Evolutionary conservation across 2,113 vertebrate species (phyloP).

Genomic region (Melanocharis versteri): DNA sequence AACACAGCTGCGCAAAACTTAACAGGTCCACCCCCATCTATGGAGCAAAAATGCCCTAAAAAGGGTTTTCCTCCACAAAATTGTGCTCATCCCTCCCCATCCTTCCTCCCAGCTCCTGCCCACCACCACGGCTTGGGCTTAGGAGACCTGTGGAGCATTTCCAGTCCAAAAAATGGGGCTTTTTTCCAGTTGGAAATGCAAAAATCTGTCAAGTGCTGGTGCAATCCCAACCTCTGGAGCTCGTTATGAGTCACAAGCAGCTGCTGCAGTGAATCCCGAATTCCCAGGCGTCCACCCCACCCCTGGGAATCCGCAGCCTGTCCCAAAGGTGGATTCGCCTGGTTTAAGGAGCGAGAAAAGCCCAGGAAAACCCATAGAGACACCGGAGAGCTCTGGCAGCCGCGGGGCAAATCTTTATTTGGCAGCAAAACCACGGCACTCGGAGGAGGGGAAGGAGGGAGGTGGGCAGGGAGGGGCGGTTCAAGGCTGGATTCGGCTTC

Average conservation of each 20-base stretch:
- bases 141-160: accelerated
- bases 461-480: neutral
- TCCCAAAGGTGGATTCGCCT: too few species aligned
- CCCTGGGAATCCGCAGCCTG: neutral
- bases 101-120: neutral
- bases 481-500: accelerated
- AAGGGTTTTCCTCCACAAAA: neutral
- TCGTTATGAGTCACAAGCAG: accelerated
- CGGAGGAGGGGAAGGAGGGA: neutral
- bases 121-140: too few species aligned
- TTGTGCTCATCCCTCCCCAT: accelerated
- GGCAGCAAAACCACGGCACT: neutral
- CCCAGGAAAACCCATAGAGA: neutral
- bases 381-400: neutral
- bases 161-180: accelerated
- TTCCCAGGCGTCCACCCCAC: accelerated
- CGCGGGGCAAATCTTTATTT: constrained; percentile 9
- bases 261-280: accelerated
- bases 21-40: accelerated
- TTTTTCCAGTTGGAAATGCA: neutral
- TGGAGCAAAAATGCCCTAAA: neutral
- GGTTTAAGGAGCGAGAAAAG: neutral
- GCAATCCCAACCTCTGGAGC: neutral
- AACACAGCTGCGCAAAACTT: neutral
- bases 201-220: neutral